These are phyloP conservation scores for Asarcornis scutulata DNA, from an alignment of 2,113 vertebrate genomes.

Conservation along the genomic window DNA sequence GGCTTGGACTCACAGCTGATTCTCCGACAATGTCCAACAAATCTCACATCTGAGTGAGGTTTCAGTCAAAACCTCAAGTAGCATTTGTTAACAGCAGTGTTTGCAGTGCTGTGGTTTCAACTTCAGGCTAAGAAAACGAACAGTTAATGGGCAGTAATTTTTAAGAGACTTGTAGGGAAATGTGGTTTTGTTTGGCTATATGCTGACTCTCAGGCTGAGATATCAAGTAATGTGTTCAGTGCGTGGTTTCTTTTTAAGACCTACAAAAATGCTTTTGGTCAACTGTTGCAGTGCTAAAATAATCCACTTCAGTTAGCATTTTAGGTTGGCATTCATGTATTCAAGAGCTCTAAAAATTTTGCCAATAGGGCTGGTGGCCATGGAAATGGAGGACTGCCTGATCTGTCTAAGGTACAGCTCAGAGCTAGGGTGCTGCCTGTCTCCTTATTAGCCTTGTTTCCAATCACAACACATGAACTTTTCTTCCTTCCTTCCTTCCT, in stretches of 20 bases:
- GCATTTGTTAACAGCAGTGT: background rate
- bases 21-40: background rate
- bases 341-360: background rate
- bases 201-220: background rate
- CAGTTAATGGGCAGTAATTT: constrained; percentile 37
- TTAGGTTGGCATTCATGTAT: fast-evolving
- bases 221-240: background rate
- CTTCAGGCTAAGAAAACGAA: background rate
- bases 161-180: background rate
- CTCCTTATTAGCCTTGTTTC: background rate
- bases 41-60: background rate
- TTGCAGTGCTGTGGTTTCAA: constrained; percentile 28
- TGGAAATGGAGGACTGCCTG: background rate
- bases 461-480: background rate
- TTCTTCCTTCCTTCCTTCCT: background rate
- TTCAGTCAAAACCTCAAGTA: constrained; percentile 52
- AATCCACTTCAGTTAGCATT: background rate
- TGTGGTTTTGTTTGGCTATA: constrained; percentile 41
- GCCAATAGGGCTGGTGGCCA: background rate
- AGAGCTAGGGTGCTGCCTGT: fast-evolving
- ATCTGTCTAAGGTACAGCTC: background rate
- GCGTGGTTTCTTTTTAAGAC: background rate
- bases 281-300: background rate
- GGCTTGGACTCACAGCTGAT: background rate
- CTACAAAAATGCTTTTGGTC: background rate